Evolutionary conservation across 2,888 invertebrate genomes (phyloP), one percentile per base, ranked within the genome.

Genomic region (Apamea sordens): DNA sequence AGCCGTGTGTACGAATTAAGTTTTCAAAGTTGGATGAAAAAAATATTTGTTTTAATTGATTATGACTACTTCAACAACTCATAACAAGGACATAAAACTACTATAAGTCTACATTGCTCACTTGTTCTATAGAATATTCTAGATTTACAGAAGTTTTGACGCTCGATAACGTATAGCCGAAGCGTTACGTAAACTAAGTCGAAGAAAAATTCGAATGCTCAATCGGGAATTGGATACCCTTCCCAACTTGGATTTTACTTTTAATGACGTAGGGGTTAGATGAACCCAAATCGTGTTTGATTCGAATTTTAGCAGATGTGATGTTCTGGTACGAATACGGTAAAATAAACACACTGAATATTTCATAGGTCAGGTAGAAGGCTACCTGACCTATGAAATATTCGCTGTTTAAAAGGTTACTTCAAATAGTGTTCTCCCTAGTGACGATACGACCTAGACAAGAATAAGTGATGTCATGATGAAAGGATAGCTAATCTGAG

Each of bases 221-320:
- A 79, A 76, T 76, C 65, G 86, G 83, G 88, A 83, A 88, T 85
- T 70, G 77, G 75, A 75, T 81, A 77, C 88, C 88, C 82, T 89
- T 68, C 63, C 76, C 2, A 79, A 88, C 63, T 82, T 85, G 59
- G 72, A 75, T 71, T 85, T 89, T 78, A 85, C 89, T 89, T 89
- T 80, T 85, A 89, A 87, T 76, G 88, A 82, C 75, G 86, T 85
- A 73, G 73, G 82, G 77, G 76, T 77, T 79, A 76, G 59, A 65
- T 36, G 67, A 73, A 76, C 71, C 70, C 84, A 76, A 87, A 78
- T 76, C 56, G 41, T 70, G 53, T 88, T 86, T 78, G 77, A 73
- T 75, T 63, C 44, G 15, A 79, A 84, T 63, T 56, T 41, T 53
- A 59, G 18, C 13, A 56, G 50, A 67, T 70, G 59, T 64, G 24